phyloP scores from a whole-genome alignment of 2,113 vertebrate genomes.

The Phyllostomus hastatus region DNA sequence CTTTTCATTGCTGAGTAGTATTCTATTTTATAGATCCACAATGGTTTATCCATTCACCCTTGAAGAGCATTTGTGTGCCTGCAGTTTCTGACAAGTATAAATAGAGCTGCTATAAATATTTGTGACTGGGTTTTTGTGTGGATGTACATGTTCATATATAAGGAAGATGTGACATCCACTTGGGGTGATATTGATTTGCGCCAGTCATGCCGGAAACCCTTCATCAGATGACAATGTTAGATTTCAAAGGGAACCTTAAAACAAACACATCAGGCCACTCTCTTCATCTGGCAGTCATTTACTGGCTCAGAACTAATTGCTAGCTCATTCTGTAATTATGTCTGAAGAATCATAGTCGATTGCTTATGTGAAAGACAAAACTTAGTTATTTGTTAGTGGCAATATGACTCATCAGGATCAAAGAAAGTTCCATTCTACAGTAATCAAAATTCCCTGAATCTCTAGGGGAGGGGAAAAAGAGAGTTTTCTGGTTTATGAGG shows the following conservation, averaged over 20 bases:
- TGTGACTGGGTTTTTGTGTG: neutral
- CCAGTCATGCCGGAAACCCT: neutral
- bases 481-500: neutral
- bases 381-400: neutral
- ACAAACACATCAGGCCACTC: neutral
- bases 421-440: neutral
- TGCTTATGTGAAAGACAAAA: neutral
- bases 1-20: neutral
- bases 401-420: neutral
- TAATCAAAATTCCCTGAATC: neutral
- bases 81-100: neutral
- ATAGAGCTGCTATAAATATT: neutral
- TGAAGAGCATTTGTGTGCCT: neutral
- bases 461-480: neutral
- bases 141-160: neutral
- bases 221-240: neutral
- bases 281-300: neutral
- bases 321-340: neutral
- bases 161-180: neutral
- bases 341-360: neutral
- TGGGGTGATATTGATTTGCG: neutral
- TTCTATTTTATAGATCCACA: neutral
- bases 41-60: neutral
- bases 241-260: neutral
- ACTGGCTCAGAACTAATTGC: neutral